Conservation (phyloP, 1,140 invertebrate species). For the Tetramorium alpestre region DNA sequence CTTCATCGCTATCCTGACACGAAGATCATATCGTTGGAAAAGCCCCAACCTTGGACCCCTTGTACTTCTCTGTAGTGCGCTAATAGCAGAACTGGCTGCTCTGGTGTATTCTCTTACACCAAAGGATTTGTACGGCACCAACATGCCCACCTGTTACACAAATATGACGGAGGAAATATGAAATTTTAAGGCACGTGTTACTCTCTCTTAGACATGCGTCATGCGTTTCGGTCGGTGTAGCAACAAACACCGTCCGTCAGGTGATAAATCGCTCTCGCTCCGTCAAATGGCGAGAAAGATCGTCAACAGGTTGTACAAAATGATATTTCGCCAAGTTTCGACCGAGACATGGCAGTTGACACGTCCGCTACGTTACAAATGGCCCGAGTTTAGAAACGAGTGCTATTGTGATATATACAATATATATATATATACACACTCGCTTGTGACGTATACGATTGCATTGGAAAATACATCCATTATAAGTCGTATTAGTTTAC, state of each 20-base stretch:
- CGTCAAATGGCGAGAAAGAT: conserved; percentile 20
- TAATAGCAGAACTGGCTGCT: conserved; percentile 89
- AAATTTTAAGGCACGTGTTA: conserved; percentile 16
- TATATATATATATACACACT: background rate
- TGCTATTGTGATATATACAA: background rate
- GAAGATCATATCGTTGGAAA: conserved; percentile 90
- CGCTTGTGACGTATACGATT: background rate
- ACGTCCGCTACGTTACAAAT: conserved; percentile 22
- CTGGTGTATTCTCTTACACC: conserved; percentile 90
- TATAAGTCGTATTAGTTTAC: background rate
- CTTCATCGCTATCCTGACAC: conserved; percentile 90
- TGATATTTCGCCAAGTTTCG: conserved; percentile 39
- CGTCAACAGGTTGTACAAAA: conserved; percentile 44
- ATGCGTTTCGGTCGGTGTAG: background rate
- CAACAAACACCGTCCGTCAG: background rate
- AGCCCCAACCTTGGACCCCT: conserved; percentile 87
- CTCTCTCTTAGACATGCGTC: background rate
- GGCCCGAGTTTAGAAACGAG: background rate
- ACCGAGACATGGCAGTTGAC: conserved; percentile 21
- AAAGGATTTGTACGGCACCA: conserved; percentile 92
- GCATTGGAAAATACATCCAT: background rate
- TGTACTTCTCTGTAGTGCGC: conserved; percentile 86
- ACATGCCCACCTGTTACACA: conserved; percentile 87
- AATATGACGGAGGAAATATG: conserved; percentile 5
- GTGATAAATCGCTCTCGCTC: conserved; percentile 1